A percentile compares a stretch with the other conserved stretches of the same genome.
Conservation (phyloP, 1,140 invertebrate species). For the Drosophila arizonae region DNA sequence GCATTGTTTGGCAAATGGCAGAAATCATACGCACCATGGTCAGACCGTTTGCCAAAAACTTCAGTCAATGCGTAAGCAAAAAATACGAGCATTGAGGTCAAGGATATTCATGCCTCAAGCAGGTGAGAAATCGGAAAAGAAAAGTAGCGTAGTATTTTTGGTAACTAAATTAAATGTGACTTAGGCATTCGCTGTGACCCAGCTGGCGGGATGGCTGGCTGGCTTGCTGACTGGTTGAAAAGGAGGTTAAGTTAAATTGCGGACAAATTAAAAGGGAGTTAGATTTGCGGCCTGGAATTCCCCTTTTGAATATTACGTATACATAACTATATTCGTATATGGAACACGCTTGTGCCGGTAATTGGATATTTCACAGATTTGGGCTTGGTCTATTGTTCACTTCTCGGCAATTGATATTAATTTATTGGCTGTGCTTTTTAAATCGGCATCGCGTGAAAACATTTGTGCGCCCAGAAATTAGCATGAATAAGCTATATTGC, state of each 20-base stretch:
- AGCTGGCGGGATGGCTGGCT: neutral
- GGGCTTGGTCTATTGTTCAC: constrained; percentile 30
- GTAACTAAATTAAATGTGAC: constrained; percentile 52
- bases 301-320: constrained; percentile 9
- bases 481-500: constrained; percentile 42
- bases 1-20: constrained; percentile 30
- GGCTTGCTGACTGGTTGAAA: constrained; percentile 6
- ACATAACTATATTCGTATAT: neutral
- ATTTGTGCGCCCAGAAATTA: constrained; percentile 41
- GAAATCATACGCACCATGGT: constrained; percentile 39
- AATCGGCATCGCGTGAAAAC: constrained; percentile 47
- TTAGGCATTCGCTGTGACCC: constrained; percentile 30
- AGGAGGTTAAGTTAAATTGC: constrained; percentile 51
- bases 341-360: constrained; percentile 23
- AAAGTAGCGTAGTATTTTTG: constrained; percentile 40
- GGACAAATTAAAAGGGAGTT: constrained; percentile 41
- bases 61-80: constrained; percentile 45
- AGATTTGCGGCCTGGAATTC: constrained; percentile 21
- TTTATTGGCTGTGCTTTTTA: constrained; percentile 29
- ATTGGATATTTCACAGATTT: constrained; percentile 42
- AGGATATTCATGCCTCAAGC: constrained; percentile 36
- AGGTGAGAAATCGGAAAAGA: constrained; percentile 16
- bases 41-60: constrained; percentile 29
- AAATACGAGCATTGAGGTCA: constrained; percentile 41
- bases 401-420: constrained; percentile 46